Evolutionary conservation across 2,113 vertebrate genomes (phyloP).

Genomic region (Lichenostomus cassidix): DNA sequence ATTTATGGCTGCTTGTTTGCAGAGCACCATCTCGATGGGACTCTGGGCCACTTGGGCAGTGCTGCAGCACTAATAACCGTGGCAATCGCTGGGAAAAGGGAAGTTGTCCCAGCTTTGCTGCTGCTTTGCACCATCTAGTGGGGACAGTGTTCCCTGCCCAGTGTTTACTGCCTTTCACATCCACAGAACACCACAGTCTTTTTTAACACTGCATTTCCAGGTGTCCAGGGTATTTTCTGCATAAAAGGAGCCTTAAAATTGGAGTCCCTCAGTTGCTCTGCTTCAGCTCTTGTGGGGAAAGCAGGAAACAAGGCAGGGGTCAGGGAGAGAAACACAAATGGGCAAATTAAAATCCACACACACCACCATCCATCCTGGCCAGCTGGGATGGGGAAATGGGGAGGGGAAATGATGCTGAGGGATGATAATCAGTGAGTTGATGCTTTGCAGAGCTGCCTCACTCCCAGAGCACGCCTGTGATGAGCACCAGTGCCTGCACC

Average conservation of each 20-base stretch:
- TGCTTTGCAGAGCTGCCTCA: conserved; percentile 82
- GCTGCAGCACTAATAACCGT: background rate
- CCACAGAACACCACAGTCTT: background rate
- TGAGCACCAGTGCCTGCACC: conserved; percentile 85
- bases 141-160: background rate
- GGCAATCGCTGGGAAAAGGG: background rate
- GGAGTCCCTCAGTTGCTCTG: background rate
- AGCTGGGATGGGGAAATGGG: background rate
- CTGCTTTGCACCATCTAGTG: conserved; percentile 39
- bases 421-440: background rate
- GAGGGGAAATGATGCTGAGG: fast-evolving
- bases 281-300: background rate
- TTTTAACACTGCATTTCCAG: background rate
- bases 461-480: conserved; percentile 81
- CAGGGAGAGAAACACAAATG: background rate
- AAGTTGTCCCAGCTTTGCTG: background rate
- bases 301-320: background rate
- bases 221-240: background rate
- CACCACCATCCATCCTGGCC: background rate
- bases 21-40: background rate
- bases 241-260: background rate
- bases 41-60: background rate
- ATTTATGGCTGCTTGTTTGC: background rate
- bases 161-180: background rate
- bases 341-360: background rate